Evolutionary conservation across 2,113 vertebrate species (phyloP).

Genomic region (Sclerurus mexicanus): DNA sequence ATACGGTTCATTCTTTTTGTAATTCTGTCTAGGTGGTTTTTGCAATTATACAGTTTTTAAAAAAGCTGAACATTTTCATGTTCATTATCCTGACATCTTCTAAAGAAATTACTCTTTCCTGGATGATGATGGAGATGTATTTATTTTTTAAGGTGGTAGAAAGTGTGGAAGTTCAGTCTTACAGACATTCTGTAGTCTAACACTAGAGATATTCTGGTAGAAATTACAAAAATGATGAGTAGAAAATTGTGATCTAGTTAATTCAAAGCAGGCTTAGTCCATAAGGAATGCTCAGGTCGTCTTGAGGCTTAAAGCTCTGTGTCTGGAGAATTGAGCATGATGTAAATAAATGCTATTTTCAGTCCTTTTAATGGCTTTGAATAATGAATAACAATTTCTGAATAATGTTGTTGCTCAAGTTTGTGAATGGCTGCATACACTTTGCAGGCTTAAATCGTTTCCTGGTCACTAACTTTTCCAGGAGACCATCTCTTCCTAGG

Average conservation of each 20-base stretch:
- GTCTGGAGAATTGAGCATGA: not conserved
- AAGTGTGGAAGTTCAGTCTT: not conserved
- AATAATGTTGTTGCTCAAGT: not conserved
- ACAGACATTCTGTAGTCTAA: not conserved
- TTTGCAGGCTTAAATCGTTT: not conserved
- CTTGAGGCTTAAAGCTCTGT: not conserved
- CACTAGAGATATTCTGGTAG: fast-evolving
- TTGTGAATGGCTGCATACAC: not conserved
- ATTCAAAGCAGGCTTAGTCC: not conserved
- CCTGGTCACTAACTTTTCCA: not conserved
- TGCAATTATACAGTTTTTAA: not conserved
- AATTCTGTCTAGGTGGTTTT: not conserved
- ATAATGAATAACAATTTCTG: not conserved
- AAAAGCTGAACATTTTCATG: not conserved
- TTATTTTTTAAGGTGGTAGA: not conserved
- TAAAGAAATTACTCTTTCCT: not conserved
- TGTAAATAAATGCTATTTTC: not conserved
- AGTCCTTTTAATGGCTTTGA: not conserved
- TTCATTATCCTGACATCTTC: not conserved
- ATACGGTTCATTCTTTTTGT: not conserved
- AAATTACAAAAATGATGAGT: not conserved
- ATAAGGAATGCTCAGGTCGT: not conserved
- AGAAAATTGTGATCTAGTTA: not conserved
- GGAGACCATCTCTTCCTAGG: not conserved
- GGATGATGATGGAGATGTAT: not conserved